Conservation (phyloP, 2,113 vertebrate species). For the Condylura cristata region DNA sequence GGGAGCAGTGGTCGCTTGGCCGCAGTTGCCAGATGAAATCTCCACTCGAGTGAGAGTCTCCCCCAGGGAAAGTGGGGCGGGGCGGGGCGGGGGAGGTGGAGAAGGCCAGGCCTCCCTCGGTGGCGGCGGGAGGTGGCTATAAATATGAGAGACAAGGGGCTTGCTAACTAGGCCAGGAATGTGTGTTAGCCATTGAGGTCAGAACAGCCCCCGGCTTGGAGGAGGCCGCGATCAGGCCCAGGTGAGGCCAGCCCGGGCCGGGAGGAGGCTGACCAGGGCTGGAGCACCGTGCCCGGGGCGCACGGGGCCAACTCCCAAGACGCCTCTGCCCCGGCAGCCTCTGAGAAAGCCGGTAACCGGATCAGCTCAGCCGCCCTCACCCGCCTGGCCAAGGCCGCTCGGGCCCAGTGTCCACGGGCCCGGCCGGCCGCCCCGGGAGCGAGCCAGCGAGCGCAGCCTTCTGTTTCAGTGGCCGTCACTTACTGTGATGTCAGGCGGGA, state of each 20-base stretch:
- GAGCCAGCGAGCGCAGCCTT: not conserved
- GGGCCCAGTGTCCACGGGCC: not conserved
- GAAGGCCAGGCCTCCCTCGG: constrained; percentile 39
- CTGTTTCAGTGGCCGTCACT: not conserved
- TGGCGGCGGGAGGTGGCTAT: constrained; percentile 64
- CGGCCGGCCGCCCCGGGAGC: not conserved
- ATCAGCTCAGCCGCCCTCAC: not conserved
- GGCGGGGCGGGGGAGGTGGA: not conserved
- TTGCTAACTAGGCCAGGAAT: constrained; percentile 80
- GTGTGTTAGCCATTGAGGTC: constrained; percentile 83
- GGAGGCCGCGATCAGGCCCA: not conserved
- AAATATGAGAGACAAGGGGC: constrained; percentile 77
- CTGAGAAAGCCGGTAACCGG: not conserved
- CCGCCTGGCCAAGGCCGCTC: fast-evolving
- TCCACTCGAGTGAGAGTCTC: not conserved
- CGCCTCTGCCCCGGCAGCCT: not conserved
- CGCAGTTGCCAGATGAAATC: not conserved
- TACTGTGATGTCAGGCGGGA: not conserved
- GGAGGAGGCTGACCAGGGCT: not conserved
- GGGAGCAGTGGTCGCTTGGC: not conserved
- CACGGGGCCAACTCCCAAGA: not conserved
- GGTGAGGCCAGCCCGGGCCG: fast-evolving
- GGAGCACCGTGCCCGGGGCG: not conserved
- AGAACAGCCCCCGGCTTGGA: not conserved
- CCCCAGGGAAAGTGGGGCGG: not conserved